phyloP scores from a whole-genome alignment of 2,113 vertebrate species.

The Natator depressus region DNA sequence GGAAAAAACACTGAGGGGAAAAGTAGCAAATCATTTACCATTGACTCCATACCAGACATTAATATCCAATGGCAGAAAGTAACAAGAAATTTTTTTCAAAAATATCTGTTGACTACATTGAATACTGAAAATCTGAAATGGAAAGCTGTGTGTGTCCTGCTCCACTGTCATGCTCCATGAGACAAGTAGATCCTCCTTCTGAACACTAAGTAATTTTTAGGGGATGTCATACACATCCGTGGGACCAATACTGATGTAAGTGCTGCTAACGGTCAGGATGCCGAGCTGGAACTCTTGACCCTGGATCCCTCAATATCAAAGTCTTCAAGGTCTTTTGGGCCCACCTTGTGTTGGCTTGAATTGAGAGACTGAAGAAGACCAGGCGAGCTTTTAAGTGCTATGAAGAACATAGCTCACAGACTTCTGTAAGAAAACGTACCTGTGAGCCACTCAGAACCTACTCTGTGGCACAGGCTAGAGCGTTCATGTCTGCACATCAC shows the following conservation, averaged over 20 bases:
- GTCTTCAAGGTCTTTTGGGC: not conserved
- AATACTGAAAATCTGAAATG: not conserved
- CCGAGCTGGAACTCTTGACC: not conserved
- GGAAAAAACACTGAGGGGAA: not conserved
- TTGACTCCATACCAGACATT: not conserved
- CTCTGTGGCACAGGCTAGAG: not conserved
- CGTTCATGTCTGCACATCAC: accelerated
- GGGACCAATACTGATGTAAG: not conserved
- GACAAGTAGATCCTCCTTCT: not conserved
- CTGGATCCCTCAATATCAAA: not conserved
- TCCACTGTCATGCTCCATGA: not conserved
- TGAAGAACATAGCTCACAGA: not conserved
- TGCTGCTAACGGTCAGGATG: not conserved
- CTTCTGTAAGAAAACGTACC: not conserved
- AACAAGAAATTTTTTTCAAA: not conserved
- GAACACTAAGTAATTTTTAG: no score
- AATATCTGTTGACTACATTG: not conserved
- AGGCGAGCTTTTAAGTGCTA: no score
- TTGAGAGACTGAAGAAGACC: not conserved
- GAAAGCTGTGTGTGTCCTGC: not conserved
- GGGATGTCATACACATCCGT: no score
- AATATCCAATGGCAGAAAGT: not conserved
- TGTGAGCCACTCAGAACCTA: not conserved
- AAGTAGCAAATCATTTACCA: not conserved
- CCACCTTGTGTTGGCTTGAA: not conserved